Evolutionary conservation across 1,140 invertebrate genomes (phyloP), one percentile per base, ranked within the genome.

Genomic region (Brachionus rubens): DNA sequence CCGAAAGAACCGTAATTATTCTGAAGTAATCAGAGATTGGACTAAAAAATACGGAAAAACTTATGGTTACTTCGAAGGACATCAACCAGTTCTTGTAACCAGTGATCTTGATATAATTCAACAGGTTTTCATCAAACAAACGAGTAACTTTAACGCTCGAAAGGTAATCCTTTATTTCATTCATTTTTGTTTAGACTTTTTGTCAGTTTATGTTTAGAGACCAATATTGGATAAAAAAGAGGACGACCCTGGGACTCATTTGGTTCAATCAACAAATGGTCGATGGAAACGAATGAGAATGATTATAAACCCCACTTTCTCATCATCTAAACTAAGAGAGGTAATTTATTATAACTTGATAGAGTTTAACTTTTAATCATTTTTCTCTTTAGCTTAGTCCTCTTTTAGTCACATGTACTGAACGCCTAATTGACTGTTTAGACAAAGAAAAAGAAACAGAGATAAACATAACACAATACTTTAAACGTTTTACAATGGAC

Each of bases 281-380:
- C 21, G 41, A 54, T 72, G 68, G 68, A 47, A 72, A 16, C 9
- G 68, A 30, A 47, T 48, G 46, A 47, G 68, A 72, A 36, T 21
- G 16, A 48, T 72, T 24, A 72, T 72, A 21, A 72, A 72, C 19
- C 68, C 68, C 10, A 72, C 68, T 50, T 72, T 72, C 16, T 72
- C 68, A 33, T 50, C 68, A n/a, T 82, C 4, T 87, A 83, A 77
- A 80, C 83, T 86, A n/a, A n/a, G n/a, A n/a, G n/a, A n/a, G n/a
- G n/a, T n/a, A n/a, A n/a, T n/a, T n/a, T n/a, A n/a, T n/a, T n/a
- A n/a, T n/a, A n/a, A n/a, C n/a, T n/a, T n/a, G n/a, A n/a, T n/a
- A n/a, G n/a, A n/a, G n/a, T n/a, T n/a, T n/a, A n/a, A n/a, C n/a
- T n/a, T n/a, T n/a, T n/a, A n/a, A n/a, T n/a, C n/a, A n/a, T n/a